Evolutionary conservation across 2,113 vertebrate genomes (phyloP).

Genomic region (Podocnemis expansa): DNA sequence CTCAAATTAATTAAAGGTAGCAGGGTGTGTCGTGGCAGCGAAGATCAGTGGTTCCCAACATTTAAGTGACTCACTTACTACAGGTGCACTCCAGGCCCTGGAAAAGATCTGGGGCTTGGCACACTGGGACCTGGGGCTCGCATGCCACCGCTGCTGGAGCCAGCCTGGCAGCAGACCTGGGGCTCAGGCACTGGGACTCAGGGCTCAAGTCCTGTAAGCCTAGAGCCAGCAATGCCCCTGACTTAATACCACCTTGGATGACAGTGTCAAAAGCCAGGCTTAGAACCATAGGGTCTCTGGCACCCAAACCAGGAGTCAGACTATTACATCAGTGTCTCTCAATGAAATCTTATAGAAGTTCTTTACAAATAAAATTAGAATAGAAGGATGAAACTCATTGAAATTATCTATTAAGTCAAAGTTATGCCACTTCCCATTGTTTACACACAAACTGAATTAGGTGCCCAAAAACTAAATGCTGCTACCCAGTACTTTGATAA

Average conservation of each 20-base stretch:
- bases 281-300: background rate
- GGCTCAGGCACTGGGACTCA: no score
- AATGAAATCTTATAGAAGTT: slow-evolving; percentile 26
- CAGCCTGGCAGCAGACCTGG: no score
- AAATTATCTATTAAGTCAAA: slow-evolving; percentile 52
- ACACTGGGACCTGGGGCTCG: no score
- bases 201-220: no score
- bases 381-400: slow-evolving; percentile 50
- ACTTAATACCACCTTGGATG: background rate
- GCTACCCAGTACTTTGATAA: slow-evolving; percentile 37
- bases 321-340: background rate
- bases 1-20: no score
- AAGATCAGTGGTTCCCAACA: no score
- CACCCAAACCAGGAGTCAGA: background rate
- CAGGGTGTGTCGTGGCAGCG: no score
- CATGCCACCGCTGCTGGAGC: no score
- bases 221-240: no score
- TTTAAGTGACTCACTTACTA: no score
- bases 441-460: slow-evolving; percentile 42
- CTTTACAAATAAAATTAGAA: background rate
- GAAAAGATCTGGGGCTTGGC: no score
- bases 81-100: no score
- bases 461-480: slow-evolving; percentile 31
- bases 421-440: slow-evolving; percentile 36
- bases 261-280: background rate